Percentiles rank a stretch among this genome's conserved stretches.
These are phyloP conservation scores for Lateolabrax maculatus DNA, from an alignment of 2,797 vertebrate species.

Conservation along the genomic window DNA sequence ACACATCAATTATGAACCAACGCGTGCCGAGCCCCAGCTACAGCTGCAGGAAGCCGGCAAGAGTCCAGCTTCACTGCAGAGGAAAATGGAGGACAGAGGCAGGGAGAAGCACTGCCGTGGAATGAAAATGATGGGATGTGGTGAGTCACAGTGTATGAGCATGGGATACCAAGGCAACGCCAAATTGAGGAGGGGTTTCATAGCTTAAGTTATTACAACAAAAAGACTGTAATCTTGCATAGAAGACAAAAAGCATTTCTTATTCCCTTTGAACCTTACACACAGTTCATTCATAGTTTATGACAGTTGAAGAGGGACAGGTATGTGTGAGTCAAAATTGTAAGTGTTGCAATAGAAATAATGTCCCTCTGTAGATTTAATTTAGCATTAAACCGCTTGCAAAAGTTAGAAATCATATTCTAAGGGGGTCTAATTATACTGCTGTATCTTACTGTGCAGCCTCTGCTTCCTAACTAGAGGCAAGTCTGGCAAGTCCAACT, in stretches of 20 bases:
- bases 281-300: background rate
- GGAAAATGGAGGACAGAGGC: background rate
- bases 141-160: conserved; percentile 5
- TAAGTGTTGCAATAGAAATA: background rate
- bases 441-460: background rate
- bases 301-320: background rate
- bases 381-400: background rate
- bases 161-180: background rate
- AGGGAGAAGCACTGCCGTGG: background rate
- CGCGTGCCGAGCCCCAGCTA: background rate
- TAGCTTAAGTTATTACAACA: background rate
- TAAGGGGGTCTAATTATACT: background rate
- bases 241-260: no score
- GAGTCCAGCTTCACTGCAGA: conserved; percentile 17
- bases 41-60: conserved; percentile 1
- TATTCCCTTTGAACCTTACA: no score
- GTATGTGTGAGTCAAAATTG: background rate
- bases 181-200: background rate
- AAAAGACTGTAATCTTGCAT: no score
- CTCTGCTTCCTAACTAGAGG: background rate
- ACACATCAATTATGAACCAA: conserved; percentile 45
- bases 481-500: background rate
- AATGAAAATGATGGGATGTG: conserved; percentile 10
- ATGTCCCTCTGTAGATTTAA: background rate
- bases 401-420: background rate